These are phyloP conservation scores for Drosophila macrothrix DNA, from an alignment of 2,888 invertebrate species.

Conservation along the genomic window DNA sequence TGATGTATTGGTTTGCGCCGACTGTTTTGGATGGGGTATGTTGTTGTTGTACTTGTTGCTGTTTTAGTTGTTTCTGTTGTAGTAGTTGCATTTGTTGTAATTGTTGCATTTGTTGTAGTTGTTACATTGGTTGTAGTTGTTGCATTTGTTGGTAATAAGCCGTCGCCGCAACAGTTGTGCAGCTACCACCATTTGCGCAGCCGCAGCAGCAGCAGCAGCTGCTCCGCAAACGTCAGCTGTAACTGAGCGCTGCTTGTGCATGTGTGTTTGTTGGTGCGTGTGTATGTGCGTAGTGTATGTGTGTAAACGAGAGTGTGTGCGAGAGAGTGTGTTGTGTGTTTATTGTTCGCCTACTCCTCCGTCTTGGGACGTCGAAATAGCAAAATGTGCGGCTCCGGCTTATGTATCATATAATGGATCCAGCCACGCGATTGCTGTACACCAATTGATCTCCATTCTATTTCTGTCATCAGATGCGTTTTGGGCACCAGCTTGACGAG, in stretches of 20 bases:
- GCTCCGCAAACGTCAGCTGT: slow-evolving; percentile 58
- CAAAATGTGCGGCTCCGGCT: slow-evolving; percentile 96
- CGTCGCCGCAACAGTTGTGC: slow-evolving; percentile 63
- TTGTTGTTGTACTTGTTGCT: neutral
- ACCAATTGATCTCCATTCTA: slow-evolving; percentile 97
- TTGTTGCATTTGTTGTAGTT: neutral
- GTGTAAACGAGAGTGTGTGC: slow-evolving; percentile 16
- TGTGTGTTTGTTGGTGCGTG: slow-evolving; percentile 20
- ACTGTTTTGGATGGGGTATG: neutral
- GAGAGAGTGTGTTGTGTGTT: slow-evolving; percentile 19
- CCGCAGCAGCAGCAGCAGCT: slow-evolving; percentile 63
- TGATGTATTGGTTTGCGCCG: neutral
- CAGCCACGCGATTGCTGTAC: slow-evolving; percentile 98
- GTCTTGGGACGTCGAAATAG: slow-evolving; percentile 92
- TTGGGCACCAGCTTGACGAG: slow-evolving; percentile 95
- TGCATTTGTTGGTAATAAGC: slow-evolving; percentile 6
- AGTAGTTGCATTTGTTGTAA: neutral
- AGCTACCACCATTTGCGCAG: slow-evolving; percentile 50
- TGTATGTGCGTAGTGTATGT: slow-evolving; percentile 19
- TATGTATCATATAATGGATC: slow-evolving; percentile 98
- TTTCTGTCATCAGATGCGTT: slow-evolving; percentile 96
- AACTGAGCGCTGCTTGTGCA: slow-evolving; percentile 19
- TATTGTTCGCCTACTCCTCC: slow-evolving; percentile 59
- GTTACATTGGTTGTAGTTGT: neutral
- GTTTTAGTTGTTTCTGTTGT: neutral